These are phyloP conservation scores for Pelobates cultripes DNA, from an alignment of 2,797 vertebrate genomes.

Conservation along the genomic window DNA sequence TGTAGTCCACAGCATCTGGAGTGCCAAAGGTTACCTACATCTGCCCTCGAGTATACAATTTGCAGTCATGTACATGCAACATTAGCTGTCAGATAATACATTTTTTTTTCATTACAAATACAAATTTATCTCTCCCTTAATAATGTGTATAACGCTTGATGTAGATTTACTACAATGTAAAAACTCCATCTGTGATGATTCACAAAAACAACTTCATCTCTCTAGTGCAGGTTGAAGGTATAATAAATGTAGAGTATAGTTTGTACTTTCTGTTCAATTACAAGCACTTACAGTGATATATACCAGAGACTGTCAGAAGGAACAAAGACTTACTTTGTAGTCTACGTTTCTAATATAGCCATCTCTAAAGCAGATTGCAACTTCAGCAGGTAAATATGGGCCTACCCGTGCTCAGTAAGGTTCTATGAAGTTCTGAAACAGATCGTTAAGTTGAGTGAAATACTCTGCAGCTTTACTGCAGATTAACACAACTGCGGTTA, in stretches of 20 bases:
- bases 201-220: too few relatives aligned
- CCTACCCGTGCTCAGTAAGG: background rate
- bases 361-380: conserved; percentile 8
- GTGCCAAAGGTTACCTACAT: too few relatives aligned
- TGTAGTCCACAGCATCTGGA: too few relatives aligned
- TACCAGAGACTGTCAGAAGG: conserved; percentile 13
- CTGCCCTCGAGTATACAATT: too few relatives aligned
- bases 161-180: too few relatives aligned
- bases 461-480: background rate
- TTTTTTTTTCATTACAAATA: too few relatives aligned
- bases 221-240: background rate
- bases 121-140: too few relatives aligned
- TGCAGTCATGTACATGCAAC: too few relatives aligned
- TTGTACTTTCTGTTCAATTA: conserved; percentile 11
- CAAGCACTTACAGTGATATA: conserved; percentile 14
- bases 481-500: background rate
- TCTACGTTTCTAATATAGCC: background rate
- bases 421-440: background rate
- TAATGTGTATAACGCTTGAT: too few relatives aligned
- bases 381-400: conserved; percentile 6
- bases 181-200: too few relatives aligned
- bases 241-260: background rate
- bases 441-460: background rate
- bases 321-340: background rate
- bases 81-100: too few relatives aligned